phyloP scores from a whole-genome alignment of 2,113 vertebrate genomes.

The Apteryx owenii region DNA sequence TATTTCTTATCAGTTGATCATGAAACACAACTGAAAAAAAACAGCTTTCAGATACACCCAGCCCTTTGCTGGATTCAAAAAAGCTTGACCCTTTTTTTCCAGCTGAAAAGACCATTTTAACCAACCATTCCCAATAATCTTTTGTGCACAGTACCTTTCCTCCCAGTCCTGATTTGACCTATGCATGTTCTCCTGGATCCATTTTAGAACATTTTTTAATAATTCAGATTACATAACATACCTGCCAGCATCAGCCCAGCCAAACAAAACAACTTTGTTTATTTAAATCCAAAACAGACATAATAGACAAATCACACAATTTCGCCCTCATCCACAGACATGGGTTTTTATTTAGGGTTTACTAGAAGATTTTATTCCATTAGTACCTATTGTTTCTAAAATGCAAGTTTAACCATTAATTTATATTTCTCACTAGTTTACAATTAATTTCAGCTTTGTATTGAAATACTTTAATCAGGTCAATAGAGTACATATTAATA shows the following conservation, averaged over 20 bases:
- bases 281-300: slow-evolving; percentile 1
- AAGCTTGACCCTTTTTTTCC: not conserved
- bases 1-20: not conserved
- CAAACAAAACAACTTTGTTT: not conserved
- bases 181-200: not conserved
- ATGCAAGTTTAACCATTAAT: not conserved
- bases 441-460: not conserved
- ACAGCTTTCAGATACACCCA: not conserved
- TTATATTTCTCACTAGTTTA: not conserved
- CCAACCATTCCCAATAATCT: not conserved
- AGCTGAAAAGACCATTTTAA: not conserved
- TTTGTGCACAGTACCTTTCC: not conserved
- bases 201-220: not conserved
- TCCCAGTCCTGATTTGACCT: not conserved
- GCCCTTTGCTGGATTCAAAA: not conserved
- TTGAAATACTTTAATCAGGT: not conserved
- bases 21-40: not conserved
- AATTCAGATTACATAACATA: not conserved
- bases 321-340: not conserved
- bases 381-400: not conserved
- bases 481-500: slow-evolving; percentile 11
- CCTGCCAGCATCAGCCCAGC: not conserved
- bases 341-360: not conserved
- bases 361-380: not conserved
- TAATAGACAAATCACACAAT: not conserved